Conservation (phyloP, 2,888 invertebrate species). For the Troides helena region DNA sequence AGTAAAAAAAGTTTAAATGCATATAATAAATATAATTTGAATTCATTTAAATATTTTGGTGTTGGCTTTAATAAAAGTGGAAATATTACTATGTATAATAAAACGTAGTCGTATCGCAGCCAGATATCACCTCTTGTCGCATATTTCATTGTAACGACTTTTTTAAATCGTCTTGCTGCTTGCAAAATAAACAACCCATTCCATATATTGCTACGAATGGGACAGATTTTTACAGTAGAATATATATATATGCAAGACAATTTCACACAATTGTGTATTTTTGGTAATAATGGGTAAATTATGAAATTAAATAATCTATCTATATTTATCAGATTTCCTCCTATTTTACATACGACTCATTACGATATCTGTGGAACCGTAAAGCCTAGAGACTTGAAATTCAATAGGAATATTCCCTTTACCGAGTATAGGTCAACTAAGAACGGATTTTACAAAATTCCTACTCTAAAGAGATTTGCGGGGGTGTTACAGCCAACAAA, state of each 20-base stretch:
- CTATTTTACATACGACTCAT: too few relatives aligned
- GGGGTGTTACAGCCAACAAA: too few relatives aligned
- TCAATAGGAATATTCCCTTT: too few relatives aligned
- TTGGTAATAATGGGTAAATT: background rate
- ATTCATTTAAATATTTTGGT: background rate
- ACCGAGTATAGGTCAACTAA: too few relatives aligned
- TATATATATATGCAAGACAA: background rate
- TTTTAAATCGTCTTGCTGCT: slow-evolving; percentile 23
- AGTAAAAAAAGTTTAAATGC: too few relatives aligned
- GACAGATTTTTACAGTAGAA: slow-evolving; percentile 12
- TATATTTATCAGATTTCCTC: too few relatives aligned
- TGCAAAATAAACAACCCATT: slow-evolving; percentile 24
- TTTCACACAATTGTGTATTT: background rate
- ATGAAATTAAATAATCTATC: too few relatives aligned
- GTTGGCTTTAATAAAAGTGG: background rate
- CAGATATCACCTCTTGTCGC: slow-evolving; percentile 22
- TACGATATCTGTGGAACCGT: too few relatives aligned
- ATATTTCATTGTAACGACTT: slow-evolving; percentile 28
- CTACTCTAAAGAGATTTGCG: too few relatives aligned
- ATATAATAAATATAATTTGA: too few relatives aligned
- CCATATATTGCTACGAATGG: slow-evolving; percentile 24
- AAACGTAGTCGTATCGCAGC: background rate
- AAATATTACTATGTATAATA: slow-evolving; percentile 2
- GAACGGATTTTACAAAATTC: too few relatives aligned
- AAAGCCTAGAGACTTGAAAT: too few relatives aligned